Evolutionary conservation across 2,113 vertebrate genomes (phyloP), one percentile per base, ranked within the genome.

Genomic region (Cryptotis parvus): DNA sequence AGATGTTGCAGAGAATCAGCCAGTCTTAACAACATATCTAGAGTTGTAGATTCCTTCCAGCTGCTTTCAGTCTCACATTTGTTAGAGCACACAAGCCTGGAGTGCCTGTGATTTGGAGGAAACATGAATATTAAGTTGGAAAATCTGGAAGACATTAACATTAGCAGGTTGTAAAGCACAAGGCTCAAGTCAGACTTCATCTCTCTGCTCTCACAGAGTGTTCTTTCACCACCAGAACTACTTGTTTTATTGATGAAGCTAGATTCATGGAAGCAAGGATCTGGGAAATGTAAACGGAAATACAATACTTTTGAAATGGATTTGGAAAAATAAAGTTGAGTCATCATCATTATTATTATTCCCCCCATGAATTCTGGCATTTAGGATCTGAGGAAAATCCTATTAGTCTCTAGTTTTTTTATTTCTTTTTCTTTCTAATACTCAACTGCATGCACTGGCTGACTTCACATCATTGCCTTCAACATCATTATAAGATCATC

Each of bases 211-310:
- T 70, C 22, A 6, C 41, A 39, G 15, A 70, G 61, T 4, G 29
- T 4, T 22, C 37, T 79, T 79, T 58, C 55, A 20, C 9, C 6
- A 8, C 33, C 12, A 3, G 45, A 18, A 55, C 39, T 70, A 41
- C n/a, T 69, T 70, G 49, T 55, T 90, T 96, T 49, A 49, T 37
- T 65, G 29, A 69, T 12, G 16, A 26, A n/a, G 66, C 45, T n/a
- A 70, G 20, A 20, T 58, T 52, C 29, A 37, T 20, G 63, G 39
- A 89, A 43, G 14, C 76, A 73, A 72, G 35, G 3, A 45, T 61
- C 24, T n/a, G 14, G 26, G 65, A 35, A 45, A 79, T 72, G 33
- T n/a, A 61, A 63, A 66, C 73, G 49, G 43, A 81, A 70, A 39
- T 2, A 27, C 4, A 33, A 15, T 73, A 2, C 1, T 41, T 66